Base-by-base conservation (phyloP, 2,113 vertebrate species). In the Parus major region DNA sequence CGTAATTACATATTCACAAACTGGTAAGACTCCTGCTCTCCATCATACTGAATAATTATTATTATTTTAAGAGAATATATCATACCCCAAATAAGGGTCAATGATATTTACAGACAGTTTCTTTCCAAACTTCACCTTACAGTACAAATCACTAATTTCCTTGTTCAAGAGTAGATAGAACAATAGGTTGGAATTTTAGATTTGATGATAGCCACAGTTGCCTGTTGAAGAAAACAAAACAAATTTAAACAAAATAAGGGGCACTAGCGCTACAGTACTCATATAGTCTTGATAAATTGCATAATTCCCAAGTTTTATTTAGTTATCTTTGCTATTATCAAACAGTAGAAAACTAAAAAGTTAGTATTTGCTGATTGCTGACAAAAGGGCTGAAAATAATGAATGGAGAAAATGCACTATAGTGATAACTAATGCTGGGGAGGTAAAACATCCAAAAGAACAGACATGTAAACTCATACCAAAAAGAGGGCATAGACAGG, bases 121-220 rank as follows among this genome's bases (percentile, higher is more conserved):
- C 52, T 71, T 81, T 59, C 71, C 57, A 65, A 69, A 59, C 16
- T 65, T 71, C 35, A 60, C 39, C 20, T 83, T 60, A 69, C 7
- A 85, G 76, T 28, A 42, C 12, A 90, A 57, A 81, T 59, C 64
- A 53, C 21, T 59, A 41, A 17, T 56, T 57, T 42, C 71, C 60
- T 69, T 88, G 23, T 73, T 98, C 95, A 98, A 88, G 64, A 98
- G 69, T 88, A 96, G 59, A 98, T 56, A 52, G 98, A 98, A 93
- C 97, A 96, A 8, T 98, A 98, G 2, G 98, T 98, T 55, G 98
- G 98, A 60, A 98, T 98, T 97, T 98, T 98, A 81, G 97, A 97
- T 95, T 98, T 98, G 90, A 98, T 98, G 83, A 98, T 86, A 35
- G 86, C 57, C 61, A 97, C 96, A 77, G 98, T 87, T 84, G 73